Evolutionary conservation across 2,113 vertebrate species (phyloP).

Genomic region (Camelus dromedarius): DNA sequence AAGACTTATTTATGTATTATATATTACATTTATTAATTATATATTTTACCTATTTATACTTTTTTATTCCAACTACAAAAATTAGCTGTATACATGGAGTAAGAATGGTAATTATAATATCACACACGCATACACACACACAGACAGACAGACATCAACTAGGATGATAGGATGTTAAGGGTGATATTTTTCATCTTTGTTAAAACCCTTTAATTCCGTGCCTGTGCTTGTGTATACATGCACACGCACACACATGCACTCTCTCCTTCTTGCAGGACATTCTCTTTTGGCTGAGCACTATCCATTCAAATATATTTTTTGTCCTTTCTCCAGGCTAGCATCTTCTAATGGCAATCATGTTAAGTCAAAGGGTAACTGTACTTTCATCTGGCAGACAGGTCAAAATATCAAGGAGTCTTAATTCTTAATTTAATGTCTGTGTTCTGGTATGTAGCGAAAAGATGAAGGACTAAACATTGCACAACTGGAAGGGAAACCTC

Average conservation of each 20-base stretch:
- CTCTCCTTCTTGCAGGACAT: not conserved
- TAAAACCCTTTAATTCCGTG: conserved; percentile 6
- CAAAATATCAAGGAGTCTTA: not conserved
- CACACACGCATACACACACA: not conserved
- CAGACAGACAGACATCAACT: not conserved
- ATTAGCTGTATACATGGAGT: not conserved
- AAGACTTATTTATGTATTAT: not conserved
- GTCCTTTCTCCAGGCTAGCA: not conserved
- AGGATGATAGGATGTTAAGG: not conserved
- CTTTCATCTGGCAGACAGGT: not conserved
- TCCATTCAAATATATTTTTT: not conserved
- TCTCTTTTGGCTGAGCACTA: not conserved
- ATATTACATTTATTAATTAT: not conserved
- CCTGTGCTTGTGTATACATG: not conserved
- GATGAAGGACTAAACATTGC: not conserved
- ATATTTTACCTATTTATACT: not conserved
- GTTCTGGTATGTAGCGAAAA: not conserved
- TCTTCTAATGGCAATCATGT: not conserved
- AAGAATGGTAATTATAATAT: not conserved
- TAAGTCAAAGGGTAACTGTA: not conserved
- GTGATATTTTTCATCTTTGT: not conserved
- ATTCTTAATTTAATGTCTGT: conserved; percentile 4
- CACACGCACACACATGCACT: not conserved
- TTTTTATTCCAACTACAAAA: not conserved
- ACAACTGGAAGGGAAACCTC: not conserved